Percentiles rank a stretch among this genome's conserved stretches.
These are phyloP conservation scores for Neodiprion pinetum DNA, from an alignment of 1,140 invertebrate species.

Conservation along the genomic window DNA sequence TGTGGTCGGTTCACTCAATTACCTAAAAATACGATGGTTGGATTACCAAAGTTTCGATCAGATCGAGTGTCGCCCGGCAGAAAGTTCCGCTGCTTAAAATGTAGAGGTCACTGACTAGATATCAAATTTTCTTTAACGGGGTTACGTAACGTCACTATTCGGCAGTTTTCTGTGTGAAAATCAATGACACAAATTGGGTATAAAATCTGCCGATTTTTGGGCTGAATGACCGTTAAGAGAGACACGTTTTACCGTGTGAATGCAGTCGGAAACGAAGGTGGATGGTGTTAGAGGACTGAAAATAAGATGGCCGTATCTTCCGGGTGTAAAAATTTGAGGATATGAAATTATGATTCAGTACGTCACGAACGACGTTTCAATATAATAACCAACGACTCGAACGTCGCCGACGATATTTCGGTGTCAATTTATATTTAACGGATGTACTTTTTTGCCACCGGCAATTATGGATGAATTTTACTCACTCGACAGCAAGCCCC, in stretches of 20 bases:
- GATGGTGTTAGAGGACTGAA: not conserved
- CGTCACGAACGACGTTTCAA: not conserved
- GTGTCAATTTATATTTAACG: not conserved
- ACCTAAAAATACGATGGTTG: slow-evolving; percentile 17
- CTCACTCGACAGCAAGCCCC: slow-evolving; percentile 29
- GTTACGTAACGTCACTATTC: slow-evolving; percentile 20
- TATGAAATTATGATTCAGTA: not conserved
- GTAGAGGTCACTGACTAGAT: slow-evolving; percentile 14
- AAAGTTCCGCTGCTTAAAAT: not conserved
- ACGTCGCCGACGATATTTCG: not conserved
- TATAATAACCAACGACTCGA: not conserved
- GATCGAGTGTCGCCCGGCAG: not conserved
- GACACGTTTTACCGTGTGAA: not conserved
- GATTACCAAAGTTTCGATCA: not conserved
- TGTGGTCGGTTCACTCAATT: slow-evolving; percentile 27
- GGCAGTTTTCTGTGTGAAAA: not conserved
- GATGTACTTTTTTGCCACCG: not conserved
- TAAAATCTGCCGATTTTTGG: not conserved
- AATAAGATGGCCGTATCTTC: not conserved
- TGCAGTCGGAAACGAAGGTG: not conserved
- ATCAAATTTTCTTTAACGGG: not conserved
- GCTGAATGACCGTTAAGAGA: not conserved
- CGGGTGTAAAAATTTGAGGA: not conserved
- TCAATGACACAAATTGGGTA: not conserved
- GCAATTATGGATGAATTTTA: not conserved